A percentile compares a stretch with the other conserved stretches of the same genome.
These are phyloP conservation scores for Paramormyrops kingsleyae DNA, from an alignment of 2,113 vertebrate species.

Conservation along the genomic window DNA sequence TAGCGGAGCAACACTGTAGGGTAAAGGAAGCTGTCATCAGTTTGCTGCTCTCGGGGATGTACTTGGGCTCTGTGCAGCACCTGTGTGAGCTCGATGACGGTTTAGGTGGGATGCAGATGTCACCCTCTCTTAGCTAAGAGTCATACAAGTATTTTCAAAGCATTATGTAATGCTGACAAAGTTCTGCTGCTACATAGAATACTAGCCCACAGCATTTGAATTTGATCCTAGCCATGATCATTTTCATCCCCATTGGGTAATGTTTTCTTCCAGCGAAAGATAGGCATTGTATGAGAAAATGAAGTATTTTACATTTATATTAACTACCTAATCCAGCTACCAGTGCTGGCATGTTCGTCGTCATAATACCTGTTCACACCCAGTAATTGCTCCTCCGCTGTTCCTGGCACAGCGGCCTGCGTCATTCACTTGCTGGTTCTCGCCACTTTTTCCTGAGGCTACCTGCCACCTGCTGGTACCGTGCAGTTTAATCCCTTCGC, in stretches of 20 bases:
- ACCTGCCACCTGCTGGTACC: neutral
- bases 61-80: neutral
- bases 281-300: neutral
- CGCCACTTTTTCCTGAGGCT: neutral
- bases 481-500: neutral
- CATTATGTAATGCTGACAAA: neutral
- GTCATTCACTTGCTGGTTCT: neutral
- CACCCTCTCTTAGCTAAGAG: neutral
- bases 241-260: neutral
- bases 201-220: neutral
- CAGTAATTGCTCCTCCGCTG: slow-evolving; percentile 3
- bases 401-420: neutral
- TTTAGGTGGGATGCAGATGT: neutral
- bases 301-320: neutral
- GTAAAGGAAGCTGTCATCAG: neutral
- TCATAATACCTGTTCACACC: neutral
- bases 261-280: neutral
- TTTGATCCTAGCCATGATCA: neutral
- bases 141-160: neutral
- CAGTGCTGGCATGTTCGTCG: neutral
- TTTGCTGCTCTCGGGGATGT: neutral
- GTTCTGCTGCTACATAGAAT: neutral
- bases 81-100: neutral
- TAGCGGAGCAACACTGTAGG: neutral
- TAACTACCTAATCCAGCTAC: neutral